Evolutionary conservation across 2,888 invertebrate species (phyloP), one percentile per base, ranked within the genome.

Genomic region (Dione juno): DNA sequence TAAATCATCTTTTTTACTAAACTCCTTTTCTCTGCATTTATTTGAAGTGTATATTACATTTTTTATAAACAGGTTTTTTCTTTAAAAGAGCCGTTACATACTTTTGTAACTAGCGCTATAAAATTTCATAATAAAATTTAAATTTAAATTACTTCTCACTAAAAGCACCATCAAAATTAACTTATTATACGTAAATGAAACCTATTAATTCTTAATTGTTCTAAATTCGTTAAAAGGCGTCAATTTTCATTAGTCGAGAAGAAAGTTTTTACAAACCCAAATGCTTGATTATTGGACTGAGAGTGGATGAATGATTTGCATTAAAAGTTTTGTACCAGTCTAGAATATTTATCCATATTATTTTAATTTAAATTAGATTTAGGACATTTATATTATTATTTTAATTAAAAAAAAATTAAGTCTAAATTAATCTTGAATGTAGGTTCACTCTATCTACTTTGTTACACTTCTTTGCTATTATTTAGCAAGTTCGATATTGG

Each of bases 171-270:
- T 48, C 21, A 63, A 45, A 45, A 58, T 37, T 45, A 14, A 13
- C 21, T 63, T 40, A 61, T 54, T 57, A 35, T 65, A 37, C 37
- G 43, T 45, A 66, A 66, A 66, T 58, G 53, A 66, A 71, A 69
- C 48, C 69, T 66, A 66, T 71, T 68, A 68, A 68, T 57, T 40
- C 67, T 71, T 71, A 57, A 72, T 76, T 67, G 61, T 54, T 72
- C 52, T 43, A 59, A 70, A 69, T 67, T 71, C 66, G 68, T 66
- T 67, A 52, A 71, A 68, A 68, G 64, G 41, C 67, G 48, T 71
- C 67, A 65, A 58, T 67, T 68, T 67, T 64, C 67, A 71, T 71
- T 71, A 71, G 48, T 54, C 21, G 28, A 65, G 43, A 65, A 43
- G 28, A 71, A 71, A 71, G 71, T 71, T 68, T 61, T 68, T 64